phyloP scores from a whole-genome alignment of 2,797 vertebrate species.

The Eupleurogrammus muticus region DNA sequence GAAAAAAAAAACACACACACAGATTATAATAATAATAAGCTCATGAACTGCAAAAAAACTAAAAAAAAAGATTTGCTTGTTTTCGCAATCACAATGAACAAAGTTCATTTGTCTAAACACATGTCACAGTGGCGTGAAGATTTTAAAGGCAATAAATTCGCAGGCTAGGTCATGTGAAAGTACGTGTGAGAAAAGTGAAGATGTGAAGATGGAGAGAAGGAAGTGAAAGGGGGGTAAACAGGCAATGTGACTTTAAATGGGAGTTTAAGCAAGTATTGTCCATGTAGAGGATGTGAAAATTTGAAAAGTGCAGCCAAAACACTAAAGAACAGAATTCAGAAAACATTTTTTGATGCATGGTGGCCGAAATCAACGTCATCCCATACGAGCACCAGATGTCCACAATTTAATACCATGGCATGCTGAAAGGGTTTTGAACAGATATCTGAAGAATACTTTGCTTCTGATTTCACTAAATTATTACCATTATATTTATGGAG shows the following conservation, averaged over 20 bases:
- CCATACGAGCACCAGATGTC: slow-evolving; percentile 20
- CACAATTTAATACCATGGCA: slow-evolving; percentile 19
- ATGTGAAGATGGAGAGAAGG: slow-evolving; percentile 43
- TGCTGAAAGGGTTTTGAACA: slow-evolving; percentile 18
- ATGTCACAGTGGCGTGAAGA: slow-evolving; percentile 15
- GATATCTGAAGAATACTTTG: slow-evolving; percentile 25
- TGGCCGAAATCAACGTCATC: slow-evolving; percentile 18
- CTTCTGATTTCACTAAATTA: slow-evolving; percentile 19
- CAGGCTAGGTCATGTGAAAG: slow-evolving; percentile 6
- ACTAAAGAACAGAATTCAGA: slow-evolving; percentile 1
- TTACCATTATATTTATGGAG: not conserved
- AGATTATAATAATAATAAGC: slow-evolving; percentile 15
- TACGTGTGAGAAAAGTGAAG: slow-evolving; percentile 30
- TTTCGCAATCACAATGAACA: not conserved
- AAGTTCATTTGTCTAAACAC: slow-evolving; percentile 7
- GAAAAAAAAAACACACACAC: no score
- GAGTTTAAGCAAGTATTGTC: slow-evolving; percentile 24
- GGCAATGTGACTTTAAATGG: slow-evolving; percentile 3
- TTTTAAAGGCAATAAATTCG: slow-evolving; percentile 18
- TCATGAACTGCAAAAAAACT: not conserved
- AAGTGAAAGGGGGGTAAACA: slow-evolving; percentile 38
- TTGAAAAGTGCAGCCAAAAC: not conserved
- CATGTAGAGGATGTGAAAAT: slow-evolving; percentile 2
- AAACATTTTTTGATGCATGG: slow-evolving; percentile 18
- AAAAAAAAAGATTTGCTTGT: not conserved